A percentile compares a stretch with the other conserved stretches of the same genome.
phyloP scores from a whole-genome alignment of 1,140 invertebrate genomes.

The Zaprionus vittiger region DNA sequence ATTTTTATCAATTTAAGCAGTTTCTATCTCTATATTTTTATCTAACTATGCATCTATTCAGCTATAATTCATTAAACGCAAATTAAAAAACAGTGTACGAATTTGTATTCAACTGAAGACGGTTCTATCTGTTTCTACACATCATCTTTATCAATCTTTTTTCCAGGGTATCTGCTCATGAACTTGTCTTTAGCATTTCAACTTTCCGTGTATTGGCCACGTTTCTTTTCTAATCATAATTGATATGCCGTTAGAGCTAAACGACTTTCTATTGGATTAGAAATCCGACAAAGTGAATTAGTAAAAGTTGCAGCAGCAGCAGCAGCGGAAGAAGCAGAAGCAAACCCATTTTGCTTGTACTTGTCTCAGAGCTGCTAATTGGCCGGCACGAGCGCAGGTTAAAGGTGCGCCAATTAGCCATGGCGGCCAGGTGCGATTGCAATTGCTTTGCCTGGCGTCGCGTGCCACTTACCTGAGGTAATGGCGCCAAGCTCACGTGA shows the following conservation, averaged over 20 bases:
- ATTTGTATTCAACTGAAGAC: no score
- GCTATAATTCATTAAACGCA: background rate
- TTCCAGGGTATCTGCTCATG: background rate
- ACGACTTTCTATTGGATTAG: conserved; percentile 64
- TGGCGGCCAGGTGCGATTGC: conserved; percentile 37
- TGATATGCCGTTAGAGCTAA: conserved; percentile 48
- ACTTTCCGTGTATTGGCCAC: conserved; percentile 13
- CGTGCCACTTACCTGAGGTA: conserved; percentile 40
- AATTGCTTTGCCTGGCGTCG: conserved; percentile 49
- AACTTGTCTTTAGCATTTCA: conserved; percentile 3
- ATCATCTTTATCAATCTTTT: background rate
- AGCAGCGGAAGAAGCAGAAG: conserved; percentile 9
- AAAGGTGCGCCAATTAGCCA: conserved; percentile 72
- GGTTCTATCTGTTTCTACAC: no score
- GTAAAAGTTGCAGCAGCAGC: conserved; percentile 34
- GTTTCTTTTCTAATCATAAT: conserved; percentile 45
- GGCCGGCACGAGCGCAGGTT: conserved; percentile 44
- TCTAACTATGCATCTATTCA: background rate
- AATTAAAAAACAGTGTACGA: no score
- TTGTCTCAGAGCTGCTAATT: conserved; percentile 64
- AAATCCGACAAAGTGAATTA: conserved; percentile 38
- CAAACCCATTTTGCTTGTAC: conserved; percentile 35
- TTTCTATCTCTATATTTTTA: background rate
- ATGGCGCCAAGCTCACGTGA: conserved; percentile 37
- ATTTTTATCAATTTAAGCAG: background rate